Base-by-base conservation (phyloP, 2,797 vertebrate species). In the Danionella dracula region DNA sequence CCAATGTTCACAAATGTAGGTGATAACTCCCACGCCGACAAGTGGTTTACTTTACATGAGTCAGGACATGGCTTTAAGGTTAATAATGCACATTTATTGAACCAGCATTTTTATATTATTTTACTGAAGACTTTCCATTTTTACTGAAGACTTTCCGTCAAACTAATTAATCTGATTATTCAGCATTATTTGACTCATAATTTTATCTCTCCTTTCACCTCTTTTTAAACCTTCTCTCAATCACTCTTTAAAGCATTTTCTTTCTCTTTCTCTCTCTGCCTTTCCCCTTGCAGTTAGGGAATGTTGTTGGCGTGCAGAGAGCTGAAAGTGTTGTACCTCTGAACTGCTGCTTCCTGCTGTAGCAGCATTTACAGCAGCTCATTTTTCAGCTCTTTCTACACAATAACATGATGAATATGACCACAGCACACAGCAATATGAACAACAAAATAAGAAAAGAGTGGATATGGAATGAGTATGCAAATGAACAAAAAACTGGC, bases 341-440 rank as follows among this genome's bases (percentile, higher is more conserved):
- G 17, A 64, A 66, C 68, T 29, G 2, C 62, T 59, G 46, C 32
- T 82, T 48, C 20, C 75, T 72, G 74, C 46, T 55, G 58, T 69
- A 21, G 60, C 70, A 62, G 54, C 65, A 53, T 54, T 79, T 72
- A 79, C 74, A 82, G 67, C 69, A 73, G 50, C 79, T 86, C 69
- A 44, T 37, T 40, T 11, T 72, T 85, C 82, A 76, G 73, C 40
- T 70, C 72, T 46, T 72, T 77, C 60, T 61, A 71, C 68, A 74
- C 60, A 9, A 45, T 57, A 35, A 44, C 66, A 65, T 27, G 15
- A 40, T 65, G 54, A 37, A 16, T 31, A 20, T 16, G 44, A 15
- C 29, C 16, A 35, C 12, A n/a, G 32, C 23, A 9, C 20, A 38
- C 5, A 37, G 4, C 12, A 9, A 12, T 7, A 45, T 4, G 27